Percentiles rank a stretch among this genome's conserved stretches.
Evolutionary conservation across 2,888 invertebrate genomes (phyloP).

Genomic region (Melikaiella ostensackeni): DNA sequence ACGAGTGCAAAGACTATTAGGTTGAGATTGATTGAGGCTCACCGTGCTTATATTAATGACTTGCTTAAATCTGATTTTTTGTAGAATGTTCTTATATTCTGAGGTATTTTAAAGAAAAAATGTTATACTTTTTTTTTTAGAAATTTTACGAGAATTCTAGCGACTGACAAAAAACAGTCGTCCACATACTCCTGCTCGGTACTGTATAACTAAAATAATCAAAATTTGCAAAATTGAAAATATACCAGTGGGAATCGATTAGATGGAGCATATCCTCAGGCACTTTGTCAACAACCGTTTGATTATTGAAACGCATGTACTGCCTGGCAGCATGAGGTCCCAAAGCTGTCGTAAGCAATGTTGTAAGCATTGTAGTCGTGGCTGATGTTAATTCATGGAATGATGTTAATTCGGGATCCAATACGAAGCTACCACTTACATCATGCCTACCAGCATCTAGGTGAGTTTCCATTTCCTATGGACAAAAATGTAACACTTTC

Average conservation of each 20-base stretch:
- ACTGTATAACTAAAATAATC: neutral
- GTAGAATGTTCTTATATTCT: too few species aligned
- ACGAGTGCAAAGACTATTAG: too few species aligned
- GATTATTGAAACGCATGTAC: conserved; percentile 79
- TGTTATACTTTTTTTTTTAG: too few species aligned
- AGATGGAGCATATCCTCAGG: conserved; percentile 86
- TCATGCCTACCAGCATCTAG: conserved; percentile 39
- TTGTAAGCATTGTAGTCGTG: conserved; percentile 49
- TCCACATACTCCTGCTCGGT: too few species aligned
- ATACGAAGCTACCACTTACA: conserved; percentile 26
- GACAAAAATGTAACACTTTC: conserved; percentile 43
- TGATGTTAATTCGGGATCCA: conserved; percentile 30
- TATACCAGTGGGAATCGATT: conserved; percentile 82
- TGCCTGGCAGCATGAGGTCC: conserved; percentile 69
- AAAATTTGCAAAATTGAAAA: conserved; percentile 5
- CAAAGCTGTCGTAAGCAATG: conserved; percentile 48
- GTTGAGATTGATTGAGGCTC: too few species aligned
- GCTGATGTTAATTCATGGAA: conserved; percentile 41
- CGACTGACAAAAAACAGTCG: too few species aligned
- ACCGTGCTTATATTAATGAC: too few species aligned
- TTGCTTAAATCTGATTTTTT: too few species aligned
- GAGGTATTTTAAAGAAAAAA: too few species aligned
- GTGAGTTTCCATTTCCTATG: conserved; percentile 51
- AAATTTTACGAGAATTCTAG: too few species aligned
- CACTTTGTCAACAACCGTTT: conserved; percentile 88